A percentile compares a stretch with the other conserved stretches of the same genome.
phyloP scores from a whole-genome alignment of 2,888 invertebrate genomes.

The Tinea pellionella region DNA sequence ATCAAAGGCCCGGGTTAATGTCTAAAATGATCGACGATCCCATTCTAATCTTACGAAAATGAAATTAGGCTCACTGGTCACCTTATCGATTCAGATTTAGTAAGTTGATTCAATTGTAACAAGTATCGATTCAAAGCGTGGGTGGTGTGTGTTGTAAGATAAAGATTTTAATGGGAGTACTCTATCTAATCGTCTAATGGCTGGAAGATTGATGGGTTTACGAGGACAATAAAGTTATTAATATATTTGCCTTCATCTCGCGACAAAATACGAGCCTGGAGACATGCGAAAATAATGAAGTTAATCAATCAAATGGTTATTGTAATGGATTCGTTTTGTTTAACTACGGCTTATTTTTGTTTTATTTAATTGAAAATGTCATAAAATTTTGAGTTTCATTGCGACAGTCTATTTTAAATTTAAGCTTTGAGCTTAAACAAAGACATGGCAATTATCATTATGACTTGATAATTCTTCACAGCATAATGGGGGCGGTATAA shows the following conservation, averaged over 20 bases:
- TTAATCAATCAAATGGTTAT: not conserved
- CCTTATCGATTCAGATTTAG: slow-evolving; percentile 16
- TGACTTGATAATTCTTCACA: too few relatives aligned
- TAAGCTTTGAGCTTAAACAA: too few relatives aligned
- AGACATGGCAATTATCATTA: too few relatives aligned
- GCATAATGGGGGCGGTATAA: too few relatives aligned
- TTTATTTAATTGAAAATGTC: not conserved
- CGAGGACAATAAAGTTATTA: slow-evolving; percentile 34
- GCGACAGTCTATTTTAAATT: too few relatives aligned
- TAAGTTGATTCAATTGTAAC: slow-evolving; percentile 26
- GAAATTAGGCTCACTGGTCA: slow-evolving; percentile 16
- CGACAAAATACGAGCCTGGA: slow-evolving; percentile 3
- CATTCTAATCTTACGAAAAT: slow-evolving; percentile 30
- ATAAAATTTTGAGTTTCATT: not conserved
- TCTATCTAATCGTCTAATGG: slow-evolving; percentile 59
- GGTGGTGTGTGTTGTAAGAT: slow-evolving; percentile 28
- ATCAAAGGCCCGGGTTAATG: slow-evolving; percentile 36
- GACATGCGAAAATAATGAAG: not conserved
- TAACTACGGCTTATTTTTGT: not conserved
- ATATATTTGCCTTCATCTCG: slow-evolving; percentile 6
- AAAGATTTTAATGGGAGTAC: slow-evolving; percentile 33
- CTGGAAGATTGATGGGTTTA: slow-evolving; percentile 45
- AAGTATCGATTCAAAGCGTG: slow-evolving; percentile 31
- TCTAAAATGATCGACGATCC: slow-evolving; percentile 41
- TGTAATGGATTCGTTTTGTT: not conserved